Base-by-base conservation (phyloP, 1,140 invertebrate genomes). In the Meteorus sp. region DNA sequence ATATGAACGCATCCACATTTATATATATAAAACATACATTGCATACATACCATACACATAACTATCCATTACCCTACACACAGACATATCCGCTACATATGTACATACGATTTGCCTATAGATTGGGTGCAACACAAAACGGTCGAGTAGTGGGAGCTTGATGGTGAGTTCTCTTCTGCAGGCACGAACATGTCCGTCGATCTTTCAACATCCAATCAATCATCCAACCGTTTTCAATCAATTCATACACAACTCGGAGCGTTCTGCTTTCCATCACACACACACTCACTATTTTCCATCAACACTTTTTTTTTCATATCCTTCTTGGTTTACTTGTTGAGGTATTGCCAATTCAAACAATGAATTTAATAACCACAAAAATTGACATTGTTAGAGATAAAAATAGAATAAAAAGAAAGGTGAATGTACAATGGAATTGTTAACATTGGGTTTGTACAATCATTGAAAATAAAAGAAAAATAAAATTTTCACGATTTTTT, bases 181-280 rank as follows among this genome's bases (percentile, higher is more conserved):
- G 11, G 6, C 6, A 33, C 29, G 29, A n/a, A n/a, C 11, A 11
- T 33, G 35, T 11, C 8, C 44, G 19, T 47, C 41, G 41, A 56
- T 56, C 41, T 56, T 56, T 56, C 27, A 29, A 56, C 54, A 29
- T 56, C 25, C 41, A 56, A 56, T 56, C 54, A 56, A 56, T 56
- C 54, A 45, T 56, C n/a, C 53, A n/a, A 45, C 25, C 5, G 13
- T 4, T 56, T 56, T 47, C 54, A 56, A 56, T 56, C 54, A 56
- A 45, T 31, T 56, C 41, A 5, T 37, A 27, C 13, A 15, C 35
- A 4, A n/a, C 35, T 13, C 35, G 35, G 8, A 44, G n/a, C 22
- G 19, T 25, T 41, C 22, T 23, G 8, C 44, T n/a, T 22, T 25
- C 44, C 25, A 3, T 1, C 19, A 47, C 13, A 4, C 8, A 47